These are phyloP conservation scores for Nannobrachium achirus DNA, from an alignment of 2,113 vertebrate species.

Conservation along the genomic window DNA sequence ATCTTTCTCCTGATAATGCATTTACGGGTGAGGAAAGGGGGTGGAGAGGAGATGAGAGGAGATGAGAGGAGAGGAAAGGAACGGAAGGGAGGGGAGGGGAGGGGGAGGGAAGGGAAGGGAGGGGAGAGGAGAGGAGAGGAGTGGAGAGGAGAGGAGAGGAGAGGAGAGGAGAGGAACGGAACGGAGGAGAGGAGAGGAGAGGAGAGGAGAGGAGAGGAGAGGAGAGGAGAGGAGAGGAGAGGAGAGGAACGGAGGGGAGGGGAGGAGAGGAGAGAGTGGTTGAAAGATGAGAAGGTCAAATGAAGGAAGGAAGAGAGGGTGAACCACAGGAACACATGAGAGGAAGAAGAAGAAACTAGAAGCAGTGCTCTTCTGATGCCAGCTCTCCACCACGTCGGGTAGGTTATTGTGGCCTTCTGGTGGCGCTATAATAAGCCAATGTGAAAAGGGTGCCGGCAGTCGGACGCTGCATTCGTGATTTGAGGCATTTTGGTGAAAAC, in stretches of 20 bases:
- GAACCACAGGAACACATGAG: constrained; percentile 57
- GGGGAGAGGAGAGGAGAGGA: constrained; percentile 46
- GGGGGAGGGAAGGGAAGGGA: constrained; percentile 65
- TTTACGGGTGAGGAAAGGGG: constrained; percentile 4
- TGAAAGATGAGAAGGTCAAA: constrained; percentile 62
- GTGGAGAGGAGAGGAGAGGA: constrained; percentile 39
- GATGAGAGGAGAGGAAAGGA: constrained; percentile 31
- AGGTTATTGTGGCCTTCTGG: too few relatives aligned
- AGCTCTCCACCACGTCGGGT: too few relatives aligned
- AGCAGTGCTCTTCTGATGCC: too few relatives aligned
- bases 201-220: constrained; percentile 6
- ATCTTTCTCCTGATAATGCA: constrained; percentile 24
- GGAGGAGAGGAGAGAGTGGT: constrained; percentile 46
- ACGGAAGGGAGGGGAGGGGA: constrained; percentile 3
- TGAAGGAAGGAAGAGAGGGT: constrained; percentile 56
- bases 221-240: constrained; percentile 31
- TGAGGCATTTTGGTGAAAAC: too few relatives aligned
- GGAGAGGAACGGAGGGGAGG: neutral
- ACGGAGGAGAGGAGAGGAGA: constrained; percentile 38
- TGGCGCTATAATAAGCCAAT: too few relatives aligned
- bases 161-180: neutral
- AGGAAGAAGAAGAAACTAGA: neutral
- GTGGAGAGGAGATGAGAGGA: constrained; percentile 6
- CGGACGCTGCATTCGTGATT: too few relatives aligned
- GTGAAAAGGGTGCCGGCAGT: too few relatives aligned